Percentiles rank a stretch among this genome's conserved stretches.
These are phyloP conservation scores for Tauraco erythrolophus DNA, from an alignment of 2,113 vertebrate species.

Conservation along the genomic window DNA sequence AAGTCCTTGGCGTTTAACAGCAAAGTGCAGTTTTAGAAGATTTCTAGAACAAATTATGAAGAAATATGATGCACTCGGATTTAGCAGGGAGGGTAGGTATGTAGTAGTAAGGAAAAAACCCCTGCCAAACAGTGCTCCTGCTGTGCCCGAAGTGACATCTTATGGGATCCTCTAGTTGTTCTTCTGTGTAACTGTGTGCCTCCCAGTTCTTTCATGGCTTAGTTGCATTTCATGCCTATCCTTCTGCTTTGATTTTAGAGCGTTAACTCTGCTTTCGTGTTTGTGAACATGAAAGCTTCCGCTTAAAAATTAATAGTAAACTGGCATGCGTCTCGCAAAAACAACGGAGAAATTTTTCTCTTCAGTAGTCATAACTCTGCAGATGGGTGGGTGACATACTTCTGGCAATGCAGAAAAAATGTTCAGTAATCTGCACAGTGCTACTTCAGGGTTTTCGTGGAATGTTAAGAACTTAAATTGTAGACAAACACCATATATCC, in stretches of 20 bases:
- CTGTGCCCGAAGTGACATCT: background rate
- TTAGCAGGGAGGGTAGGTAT: background rate
- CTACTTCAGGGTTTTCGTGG: background rate
- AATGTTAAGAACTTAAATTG: background rate
- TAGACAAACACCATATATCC: background rate
- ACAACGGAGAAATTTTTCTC: background rate
- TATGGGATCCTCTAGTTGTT: background rate
- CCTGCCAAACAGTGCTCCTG: background rate
- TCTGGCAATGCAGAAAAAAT: background rate
- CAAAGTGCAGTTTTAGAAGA: background rate
- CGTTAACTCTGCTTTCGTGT: background rate
- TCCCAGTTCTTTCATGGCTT: background rate
- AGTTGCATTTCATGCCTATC: background rate
- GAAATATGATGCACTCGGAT: accelerated
- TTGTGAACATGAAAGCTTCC: background rate
- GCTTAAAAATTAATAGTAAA: background rate
- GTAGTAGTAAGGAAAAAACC: accelerated
- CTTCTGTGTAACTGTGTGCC: background rate
- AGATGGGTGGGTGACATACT: background rate
- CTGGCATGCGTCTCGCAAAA: background rate
- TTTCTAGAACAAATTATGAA: background rate
- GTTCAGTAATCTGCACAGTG: background rate
- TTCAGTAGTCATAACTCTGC: background rate
- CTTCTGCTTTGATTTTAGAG: background rate
- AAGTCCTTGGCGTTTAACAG: background rate